Base-by-base conservation (phyloP, 2,888 invertebrate genomes). In the Lasiommata megera region DNA sequence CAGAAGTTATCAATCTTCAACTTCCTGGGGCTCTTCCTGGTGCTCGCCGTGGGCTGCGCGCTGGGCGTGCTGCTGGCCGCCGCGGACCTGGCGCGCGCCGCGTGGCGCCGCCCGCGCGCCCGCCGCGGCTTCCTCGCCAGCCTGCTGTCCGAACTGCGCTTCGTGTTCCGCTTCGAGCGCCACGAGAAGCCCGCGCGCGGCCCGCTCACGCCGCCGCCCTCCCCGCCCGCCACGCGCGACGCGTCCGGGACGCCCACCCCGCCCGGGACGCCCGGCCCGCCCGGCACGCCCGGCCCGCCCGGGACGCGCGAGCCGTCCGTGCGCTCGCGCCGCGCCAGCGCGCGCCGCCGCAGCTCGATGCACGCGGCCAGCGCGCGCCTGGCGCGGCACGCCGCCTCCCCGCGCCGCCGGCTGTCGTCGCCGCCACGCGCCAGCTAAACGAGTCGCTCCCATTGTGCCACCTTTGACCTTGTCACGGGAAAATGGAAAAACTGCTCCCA, bases 1-100 rank as follows among this genome's bases (percentile, higher is more conserved):
- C 69, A 67, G 75, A 84, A 73, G 84, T 92, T 67, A 56, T 93
- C 92, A 54, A 90, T 98, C 71, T 92, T 92, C 62, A 97, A 97
- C 82, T 95, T 96, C 37, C 94, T 94, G 64, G 96, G 96, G 40
- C 94, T 96, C 40, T 97, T 96, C 82, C 85, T 95, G 56, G 95
- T 96, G 62, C 87, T 96, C 60, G 92, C 93, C 50, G 89, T 93
- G 57, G 96, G 96, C 0, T 92, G 94, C 67, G 83, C 88, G 46
- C 75, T 94, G 51, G 94, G 95, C 44, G 84, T 94, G 62, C 67
- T 93, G 53, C 91, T 94, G 29, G 94, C 96, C 29, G 91, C 94
- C 65, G 76, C 93, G 36, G 96, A 97, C 85, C 77, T 88, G 59
- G 79, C 78, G 61, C 74, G 73, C 73, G 67, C 76, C 54, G 78